Evolutionary conservation across 2,113 vertebrate species (phyloP), one percentile per base, ranked within the genome.

Genomic region (Morone chrysops): DNA sequence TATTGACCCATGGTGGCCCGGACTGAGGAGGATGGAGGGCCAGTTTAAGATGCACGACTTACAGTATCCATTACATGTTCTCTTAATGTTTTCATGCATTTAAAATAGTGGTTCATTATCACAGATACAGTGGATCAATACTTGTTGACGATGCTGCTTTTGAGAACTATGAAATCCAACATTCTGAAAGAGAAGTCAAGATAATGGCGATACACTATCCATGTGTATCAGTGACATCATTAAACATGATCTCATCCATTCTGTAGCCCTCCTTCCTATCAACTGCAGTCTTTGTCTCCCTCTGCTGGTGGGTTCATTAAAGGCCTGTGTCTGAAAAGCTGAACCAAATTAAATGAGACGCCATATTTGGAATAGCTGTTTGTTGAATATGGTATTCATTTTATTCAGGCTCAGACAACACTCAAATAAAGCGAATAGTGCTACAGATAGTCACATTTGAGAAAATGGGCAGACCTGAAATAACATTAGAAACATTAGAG

Each of bases 271-370:
- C 18, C 12, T 43, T 20, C 18, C 4, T 10, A 2, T 4, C 65
- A 71, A 6, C 20, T 25, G 17, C 38, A 54, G 81, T 84, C 83
- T 90, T 3, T 90, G 91, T 74, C 86, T 80, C 90, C 88, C 87
- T 71, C 90, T 91, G 63, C 48, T 89, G 91, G 59, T 61, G 20
- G 5, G 17, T 59, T 36, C 3, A 11, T 12, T 1, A 11, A 38
- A 68, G 0, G 5, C 12, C 50, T 7, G 11, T 3, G 12, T 63
- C 4, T 31, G 4, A 54, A n/a, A 47, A n/a, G 14, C 9, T 22
- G 11, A 48, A 22, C 57, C 57, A 57, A 36, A 45, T n/a, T 11
- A 18, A 59, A 67, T 12, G 11, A n/a, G 38, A 40, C 5, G 4
- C 8, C 8, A 76, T 31, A n/a, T 60, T 65, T 41, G 36, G 36